Conservation (phyloP, 2,888 invertebrate species). For the Emmelina monodactyla region DNA sequence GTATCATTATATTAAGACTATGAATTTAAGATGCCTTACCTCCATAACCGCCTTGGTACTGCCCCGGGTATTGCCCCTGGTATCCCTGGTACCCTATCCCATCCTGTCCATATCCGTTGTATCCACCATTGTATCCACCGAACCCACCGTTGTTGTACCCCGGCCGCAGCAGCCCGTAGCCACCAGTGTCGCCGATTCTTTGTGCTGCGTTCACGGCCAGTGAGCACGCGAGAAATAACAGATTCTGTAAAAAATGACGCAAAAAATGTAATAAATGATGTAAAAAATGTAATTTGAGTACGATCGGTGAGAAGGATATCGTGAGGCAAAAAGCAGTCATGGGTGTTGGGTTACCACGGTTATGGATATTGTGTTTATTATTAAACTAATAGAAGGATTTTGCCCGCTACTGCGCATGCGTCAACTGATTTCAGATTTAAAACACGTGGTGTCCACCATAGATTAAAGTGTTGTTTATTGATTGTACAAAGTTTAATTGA, state of each 20-base stretch:
- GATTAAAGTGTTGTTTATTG: too few species aligned
- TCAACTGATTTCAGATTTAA: too few species aligned
- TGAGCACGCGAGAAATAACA: slow-evolving; percentile 33
- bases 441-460: too few species aligned
- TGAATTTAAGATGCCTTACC: neutral
- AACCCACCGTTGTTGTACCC: slow-evolving; percentile 21
- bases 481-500: too few species aligned
- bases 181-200: slow-evolving; percentile 33
- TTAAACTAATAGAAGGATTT: neutral
- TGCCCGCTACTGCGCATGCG: too few species aligned
- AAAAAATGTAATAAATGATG: slow-evolving; percentile 2
- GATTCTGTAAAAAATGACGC: slow-evolving; percentile 27
- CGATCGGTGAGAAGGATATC: too few species aligned
- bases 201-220: slow-evolving; percentile 32
- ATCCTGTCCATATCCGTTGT: neutral
- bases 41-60: neutral
- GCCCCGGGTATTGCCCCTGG: neutral
- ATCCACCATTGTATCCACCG: slow-evolving; percentile 13
- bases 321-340: too few species aligned
- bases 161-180: slow-evolving; percentile 40
- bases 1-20: neutral
- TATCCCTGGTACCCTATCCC: neutral
- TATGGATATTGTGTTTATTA: neutral
- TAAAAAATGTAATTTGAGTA: too few species aligned
- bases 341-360: too few species aligned